These are phyloP conservation scores for Oophaga pumilio DNA, from an alignment of 2,113 vertebrate species.

Conservation along the genomic window DNA sequence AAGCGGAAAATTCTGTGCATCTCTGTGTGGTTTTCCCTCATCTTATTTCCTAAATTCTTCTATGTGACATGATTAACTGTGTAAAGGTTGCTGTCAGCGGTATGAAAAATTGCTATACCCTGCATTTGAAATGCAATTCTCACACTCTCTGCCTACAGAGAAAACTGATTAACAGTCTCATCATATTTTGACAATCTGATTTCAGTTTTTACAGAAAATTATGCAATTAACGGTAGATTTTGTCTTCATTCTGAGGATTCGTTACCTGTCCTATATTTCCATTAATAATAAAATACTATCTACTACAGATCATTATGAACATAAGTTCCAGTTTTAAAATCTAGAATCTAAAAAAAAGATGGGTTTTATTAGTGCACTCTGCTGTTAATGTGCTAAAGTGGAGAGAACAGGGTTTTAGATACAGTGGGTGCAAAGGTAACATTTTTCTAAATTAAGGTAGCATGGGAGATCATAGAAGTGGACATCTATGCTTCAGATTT, in stretches of 20 bases:
- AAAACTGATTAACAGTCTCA: slow-evolving; percentile 30
- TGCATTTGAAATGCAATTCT: slow-evolving; percentile 50
- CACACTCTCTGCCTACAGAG: slow-evolving; percentile 8
- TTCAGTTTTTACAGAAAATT: slow-evolving; percentile 9
- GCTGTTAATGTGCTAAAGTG: no score
- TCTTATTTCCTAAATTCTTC: slow-evolving; percentile 23
- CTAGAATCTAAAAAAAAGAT: not conserved
- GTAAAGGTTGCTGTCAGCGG: slow-evolving; percentile 45
- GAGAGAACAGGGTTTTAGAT: no score
- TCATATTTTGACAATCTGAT: slow-evolving; percentile 35
- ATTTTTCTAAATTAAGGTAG: no score
- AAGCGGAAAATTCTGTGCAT: not conserved
- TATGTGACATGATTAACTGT: slow-evolving; percentile 50
- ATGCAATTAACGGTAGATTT: slow-evolving; percentile 26
- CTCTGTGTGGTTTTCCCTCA: not conserved
- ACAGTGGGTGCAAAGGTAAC: no score
- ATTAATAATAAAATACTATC: not conserved
- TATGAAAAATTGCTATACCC: slow-evolving; percentile 42
- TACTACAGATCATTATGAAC: not conserved
- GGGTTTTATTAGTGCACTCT: no score
- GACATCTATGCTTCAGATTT: no score
- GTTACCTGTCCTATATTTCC: not conserved
- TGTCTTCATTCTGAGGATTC: not conserved
- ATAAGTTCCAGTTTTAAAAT: not conserved
- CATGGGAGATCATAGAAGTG: no score